Evolutionary conservation across 2,113 vertebrate species (phyloP), one percentile per base, ranked within the genome.

Genomic region (Nyctibius bracteatus): DNA sequence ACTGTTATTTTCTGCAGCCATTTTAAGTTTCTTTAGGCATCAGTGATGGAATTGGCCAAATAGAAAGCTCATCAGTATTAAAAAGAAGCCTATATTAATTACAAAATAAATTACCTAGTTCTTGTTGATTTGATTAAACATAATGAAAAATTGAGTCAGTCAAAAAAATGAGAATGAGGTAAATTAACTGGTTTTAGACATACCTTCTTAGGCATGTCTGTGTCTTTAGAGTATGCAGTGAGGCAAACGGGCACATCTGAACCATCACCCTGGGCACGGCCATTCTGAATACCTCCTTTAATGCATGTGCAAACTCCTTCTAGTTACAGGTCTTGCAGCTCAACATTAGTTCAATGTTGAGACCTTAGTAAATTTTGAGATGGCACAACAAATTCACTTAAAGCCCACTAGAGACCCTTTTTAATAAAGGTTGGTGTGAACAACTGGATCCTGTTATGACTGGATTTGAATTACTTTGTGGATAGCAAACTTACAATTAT

Each of bases 61-160:
- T 20, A 82, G 79, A 86, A 83, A 85, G 30, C 73, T 95, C 83
- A 94, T 86, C 65, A 92, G 77, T 89, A 97, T 49, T 81, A 70
- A 72, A 95, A 68, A 70, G 59, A 52, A 84, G 33, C 7, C 4
- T 80, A 41, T 75, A 87, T 94, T 97, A 97, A 97, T 96, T 94
- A 92, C 57, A 82, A 94, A 90, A 90, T 81, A 92, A 94, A 94
- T 93, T 96, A 95, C 62, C 7, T 22, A 67, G 16, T 59, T 81
- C 85, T 72, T 93, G 51, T 74, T 80, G 73, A 78, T 92, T 81
- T 87, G 75, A 96, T 92, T 93, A 92, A 91, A 81, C n/a, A 27
- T 66, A 95, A 95, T 83, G 77, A 89, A 91, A 93, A 90, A 92
- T 33, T 12, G 22, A 92, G 43, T 78, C 7, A 9, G 80, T 62